Evolutionary conservation across 2,797 vertebrate species (phyloP).

Genomic region (Schizopygopsis malacanthus): DNA sequence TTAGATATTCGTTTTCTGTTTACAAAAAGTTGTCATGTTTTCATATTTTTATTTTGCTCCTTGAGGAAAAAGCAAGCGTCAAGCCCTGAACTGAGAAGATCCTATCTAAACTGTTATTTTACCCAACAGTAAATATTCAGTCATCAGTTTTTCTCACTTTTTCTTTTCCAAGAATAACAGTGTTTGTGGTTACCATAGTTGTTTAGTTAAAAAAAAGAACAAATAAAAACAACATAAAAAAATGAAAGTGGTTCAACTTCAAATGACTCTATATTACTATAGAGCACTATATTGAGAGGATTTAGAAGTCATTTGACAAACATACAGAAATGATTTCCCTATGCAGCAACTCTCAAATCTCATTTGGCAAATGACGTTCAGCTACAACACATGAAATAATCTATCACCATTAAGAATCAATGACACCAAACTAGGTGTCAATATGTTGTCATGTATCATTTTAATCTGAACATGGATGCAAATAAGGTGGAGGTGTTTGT

Average conservation of each 20-base stretch:
- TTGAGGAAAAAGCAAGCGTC: background rate
- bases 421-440: background rate
- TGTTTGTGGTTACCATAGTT: background rate
- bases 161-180: background rate
- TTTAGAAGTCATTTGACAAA: constrained; percentile 6
- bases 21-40: background rate
- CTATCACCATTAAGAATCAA: background rate
- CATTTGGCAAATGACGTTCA: background rate
- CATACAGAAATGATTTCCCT: background rate
- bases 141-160: background rate
- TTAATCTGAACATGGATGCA: background rate
- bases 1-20: no score
- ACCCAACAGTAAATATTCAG: background rate
- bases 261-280: background rate
- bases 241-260: background rate
- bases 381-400: background rate
- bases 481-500: background rate
- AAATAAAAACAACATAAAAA: background rate
- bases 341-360: background rate
- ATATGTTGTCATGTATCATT: background rate
- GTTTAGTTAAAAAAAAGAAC: background rate
- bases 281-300: background rate
- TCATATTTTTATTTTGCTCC: background rate
- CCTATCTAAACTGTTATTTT: background rate
- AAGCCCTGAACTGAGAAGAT: background rate